phyloP scores from a whole-genome alignment of 2,888 invertebrate genomes.

The Drosophila borealis region DNA sequence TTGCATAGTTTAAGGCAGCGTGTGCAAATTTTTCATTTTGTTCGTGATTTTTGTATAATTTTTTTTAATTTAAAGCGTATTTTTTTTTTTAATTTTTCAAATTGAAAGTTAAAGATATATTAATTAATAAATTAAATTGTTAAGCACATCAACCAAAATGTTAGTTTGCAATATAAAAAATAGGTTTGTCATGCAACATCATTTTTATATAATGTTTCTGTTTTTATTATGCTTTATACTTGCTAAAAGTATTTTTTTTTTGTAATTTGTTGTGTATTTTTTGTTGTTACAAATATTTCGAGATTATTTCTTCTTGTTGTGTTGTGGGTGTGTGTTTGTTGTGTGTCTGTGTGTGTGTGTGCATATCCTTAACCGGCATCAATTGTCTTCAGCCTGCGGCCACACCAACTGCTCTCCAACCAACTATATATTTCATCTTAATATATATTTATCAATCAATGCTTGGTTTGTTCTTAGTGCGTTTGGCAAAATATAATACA shows the following conservation, averaged over 20 bases:
- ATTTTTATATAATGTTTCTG: slow-evolving; percentile 7
- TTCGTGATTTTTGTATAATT: slow-evolving; percentile 36
- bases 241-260: slow-evolving; percentile 3
- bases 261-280: slow-evolving; percentile 7
- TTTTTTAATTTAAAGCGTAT: slow-evolving; percentile 41
- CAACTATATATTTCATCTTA: slow-evolving; percentile 16
- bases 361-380: slow-evolving; percentile 53
- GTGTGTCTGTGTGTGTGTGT: slow-evolving; percentile 41
- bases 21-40: slow-evolving; percentile 31
- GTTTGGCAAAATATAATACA: slow-evolving; percentile 60
- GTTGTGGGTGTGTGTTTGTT: slow-evolving; percentile 28
- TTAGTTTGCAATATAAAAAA: slow-evolving; percentile 20
- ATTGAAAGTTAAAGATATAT: slow-evolving; percentile 42
- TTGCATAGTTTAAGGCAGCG: slow-evolving; percentile 44
- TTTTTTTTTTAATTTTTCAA: slow-evolving; percentile 28
- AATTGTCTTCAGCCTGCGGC: slow-evolving; percentile 32
- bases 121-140: slow-evolving; percentile 17
- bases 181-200: slow-evolving; percentile 10
- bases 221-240: slow-evolving; percentile 18
- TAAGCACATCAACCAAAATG: slow-evolving; percentile 39
- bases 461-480: slow-evolving; percentile 70
- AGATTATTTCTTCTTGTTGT: slow-evolving; percentile 56
- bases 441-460: slow-evolving; percentile 10
- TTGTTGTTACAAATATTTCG: slow-evolving; percentile 67
- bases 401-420: slow-evolving; percentile 45